These are phyloP conservation scores for Polymixis flavicincta DNA, from an alignment of 2,888 invertebrate species.

Conservation along the genomic window DNA sequence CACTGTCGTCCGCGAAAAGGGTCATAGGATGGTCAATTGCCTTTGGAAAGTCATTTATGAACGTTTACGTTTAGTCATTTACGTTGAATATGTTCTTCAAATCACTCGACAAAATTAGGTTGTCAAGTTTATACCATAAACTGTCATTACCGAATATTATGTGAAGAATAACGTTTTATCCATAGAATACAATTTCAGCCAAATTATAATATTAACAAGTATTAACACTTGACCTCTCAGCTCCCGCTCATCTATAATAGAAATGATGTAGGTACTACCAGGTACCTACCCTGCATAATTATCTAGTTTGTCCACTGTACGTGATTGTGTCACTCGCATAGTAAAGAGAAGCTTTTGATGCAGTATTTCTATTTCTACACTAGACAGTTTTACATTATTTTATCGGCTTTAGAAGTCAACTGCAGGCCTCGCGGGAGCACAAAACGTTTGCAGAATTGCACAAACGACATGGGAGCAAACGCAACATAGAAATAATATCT, in stretches of 20 bases:
- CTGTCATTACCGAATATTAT: not conserved
- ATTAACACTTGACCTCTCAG: too few relatives aligned
- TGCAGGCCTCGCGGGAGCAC: slow-evolving; percentile 44
- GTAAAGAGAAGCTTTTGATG: slow-evolving; percentile 15
- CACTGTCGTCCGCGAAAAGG: too few relatives aligned
- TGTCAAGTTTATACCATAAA: not conserved
- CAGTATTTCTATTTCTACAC: slow-evolving; percentile 32
- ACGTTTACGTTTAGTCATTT: too few relatives aligned
- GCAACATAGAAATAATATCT: slow-evolving; percentile 17
- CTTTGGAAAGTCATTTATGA: too few relatives aligned
- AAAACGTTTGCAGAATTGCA: slow-evolving; percentile 54
- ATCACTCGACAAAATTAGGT: not conserved
- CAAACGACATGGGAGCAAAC: slow-evolving; percentile 14
- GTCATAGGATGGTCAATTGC: too few relatives aligned
- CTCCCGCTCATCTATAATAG: not conserved
- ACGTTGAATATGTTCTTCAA: not conserved
- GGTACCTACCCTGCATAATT: not conserved
- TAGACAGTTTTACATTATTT: slow-evolving; percentile 57
- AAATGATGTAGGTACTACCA: not conserved
- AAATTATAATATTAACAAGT: not conserved
- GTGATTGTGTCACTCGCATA: slow-evolving; percentile 23
- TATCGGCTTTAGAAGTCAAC: slow-evolving; percentile 61
- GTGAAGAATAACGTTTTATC: not conserved
- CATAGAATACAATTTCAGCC: not conserved
- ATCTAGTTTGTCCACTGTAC: not conserved